These are phyloP conservation scores for Paratrypauchen microcephalus DNA, from an alignment of 2,797 vertebrate species.

Conservation along the genomic window DNA sequence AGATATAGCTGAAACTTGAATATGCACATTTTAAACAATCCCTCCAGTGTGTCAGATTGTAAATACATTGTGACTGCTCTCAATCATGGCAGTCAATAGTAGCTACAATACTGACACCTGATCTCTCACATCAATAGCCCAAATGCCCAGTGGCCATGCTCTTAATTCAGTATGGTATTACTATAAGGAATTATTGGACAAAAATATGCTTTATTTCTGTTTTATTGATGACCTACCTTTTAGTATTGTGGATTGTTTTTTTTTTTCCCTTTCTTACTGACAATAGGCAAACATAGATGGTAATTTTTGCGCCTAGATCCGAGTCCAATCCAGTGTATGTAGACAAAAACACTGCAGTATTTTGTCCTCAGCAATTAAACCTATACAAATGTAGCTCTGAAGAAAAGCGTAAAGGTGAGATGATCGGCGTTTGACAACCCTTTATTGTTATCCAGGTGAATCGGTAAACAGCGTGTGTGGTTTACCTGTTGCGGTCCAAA, in stretches of 20 bases:
- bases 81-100: not conserved
- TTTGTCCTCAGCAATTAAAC: not conserved
- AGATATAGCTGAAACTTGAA: not conserved
- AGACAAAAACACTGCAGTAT: slow-evolving; percentile 5
- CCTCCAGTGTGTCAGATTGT: not conserved
- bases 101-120: not conserved
- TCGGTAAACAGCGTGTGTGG: not conserved
- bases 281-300: slow-evolving; percentile 20
- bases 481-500: slow-evolving; percentile 70
- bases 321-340: not conserved
- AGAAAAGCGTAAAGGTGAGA: not conserved
- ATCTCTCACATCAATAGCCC: not conserved
- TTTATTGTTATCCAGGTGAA: not conserved
- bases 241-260: not conserved
- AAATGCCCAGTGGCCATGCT: not conserved
- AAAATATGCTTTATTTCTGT: not conserved
- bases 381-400: not conserved
- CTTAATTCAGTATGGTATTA: not conserved
- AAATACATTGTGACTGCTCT: not conserved
- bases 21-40: not conserved
- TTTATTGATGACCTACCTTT: not conserved
- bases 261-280: slow-evolving; percentile 22
- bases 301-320: not conserved
- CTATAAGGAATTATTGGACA: not conserved
- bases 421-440: not conserved